Evolutionary conservation across 2,888 invertebrate species (phyloP).

Genomic region (Nephrocerus scutellatus): DNA sequence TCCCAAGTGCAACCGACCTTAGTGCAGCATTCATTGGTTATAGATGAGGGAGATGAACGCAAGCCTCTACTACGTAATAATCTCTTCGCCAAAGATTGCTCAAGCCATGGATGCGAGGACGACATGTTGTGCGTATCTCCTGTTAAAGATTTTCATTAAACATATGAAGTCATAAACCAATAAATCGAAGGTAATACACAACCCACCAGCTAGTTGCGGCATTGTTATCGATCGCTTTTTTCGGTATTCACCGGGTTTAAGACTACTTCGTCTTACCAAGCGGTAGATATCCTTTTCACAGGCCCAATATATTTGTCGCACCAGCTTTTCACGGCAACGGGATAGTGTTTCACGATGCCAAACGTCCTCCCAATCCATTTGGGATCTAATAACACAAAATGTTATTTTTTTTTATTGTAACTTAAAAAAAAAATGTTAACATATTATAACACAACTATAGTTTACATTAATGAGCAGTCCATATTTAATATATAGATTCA

Average conservation of each 20-base stretch:
- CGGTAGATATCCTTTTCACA: slow-evolving; percentile 59
- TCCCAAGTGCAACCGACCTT: slow-evolving; percentile 57
- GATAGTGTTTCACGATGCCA: slow-evolving; percentile 56
- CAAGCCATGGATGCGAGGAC: slow-evolving; percentile 6
- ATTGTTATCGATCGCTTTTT: slow-evolving; percentile 17
- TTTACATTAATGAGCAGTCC: neutral
- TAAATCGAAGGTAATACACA: too few relatives aligned
- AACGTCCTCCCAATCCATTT: slow-evolving; percentile 54
- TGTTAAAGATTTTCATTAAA: too few relatives aligned
- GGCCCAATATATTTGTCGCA: slow-evolving; percentile 55
- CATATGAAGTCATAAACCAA: too few relatives aligned
- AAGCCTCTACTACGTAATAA: slow-evolving; percentile 4
- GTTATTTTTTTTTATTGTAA: too few relatives aligned
- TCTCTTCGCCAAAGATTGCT: slow-evolving; percentile 1
- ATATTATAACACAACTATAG: neutral
- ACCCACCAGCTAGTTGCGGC: neutral
- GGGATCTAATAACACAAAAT: slow-evolving; percentile 49
- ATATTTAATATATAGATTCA: neutral
- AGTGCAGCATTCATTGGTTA: slow-evolving; percentile 57
- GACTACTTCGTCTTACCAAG: slow-evolving; percentile 48
- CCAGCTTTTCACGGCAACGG: slow-evolving; percentile 53
- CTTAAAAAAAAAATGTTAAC: too few relatives aligned
- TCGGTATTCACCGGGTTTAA: slow-evolving; percentile 25
- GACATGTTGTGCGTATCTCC: too few relatives aligned
- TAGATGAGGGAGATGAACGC: slow-evolving; percentile 39